Percentiles rank a stretch among this genome's conserved stretches.
phyloP scores from a whole-genome alignment of 2,888 invertebrate species.

The Noctua pronuba region DNA sequence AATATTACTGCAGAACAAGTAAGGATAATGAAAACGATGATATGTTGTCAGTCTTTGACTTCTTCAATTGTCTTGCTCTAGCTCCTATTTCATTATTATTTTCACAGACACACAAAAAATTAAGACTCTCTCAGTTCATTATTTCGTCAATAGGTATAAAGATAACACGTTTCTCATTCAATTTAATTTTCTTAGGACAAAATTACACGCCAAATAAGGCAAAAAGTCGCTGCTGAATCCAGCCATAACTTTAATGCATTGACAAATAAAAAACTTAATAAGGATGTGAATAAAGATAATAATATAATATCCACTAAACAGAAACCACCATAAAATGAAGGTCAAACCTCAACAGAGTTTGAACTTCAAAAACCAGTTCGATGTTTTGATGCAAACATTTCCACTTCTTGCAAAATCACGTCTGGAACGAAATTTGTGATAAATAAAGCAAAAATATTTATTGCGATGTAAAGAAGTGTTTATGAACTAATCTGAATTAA shows the following conservation, averaged over 20 bases:
- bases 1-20: not conserved
- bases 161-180: slow-evolving; percentile 25
- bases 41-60: not conserved
- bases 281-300: slow-evolving; percentile 24
- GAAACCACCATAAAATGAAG: slow-evolving; percentile 52
- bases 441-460: slow-evolving; percentile 17
- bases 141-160: slow-evolving; percentile 14
- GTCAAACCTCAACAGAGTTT: slow-evolving; percentile 38
- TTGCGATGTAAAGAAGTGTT: not conserved
- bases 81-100: not conserved
- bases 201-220: slow-evolving; percentile 36
- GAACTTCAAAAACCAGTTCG: slow-evolving; percentile 62
- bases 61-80: not conserved
- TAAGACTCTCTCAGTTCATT: not conserved
- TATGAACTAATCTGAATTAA: slow-evolving; percentile 25
- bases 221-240: slow-evolving; percentile 15
- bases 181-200: slow-evolving; percentile 10
- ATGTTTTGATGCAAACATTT: slow-evolving; percentile 56
- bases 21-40: not conserved
- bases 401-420: slow-evolving; percentile 26
- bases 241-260: slow-evolving; percentile 41
- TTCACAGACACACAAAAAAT: not conserved
- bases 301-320: slow-evolving; percentile 13
- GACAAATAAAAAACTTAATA: slow-evolving; percentile 45
- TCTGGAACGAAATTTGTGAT: slow-evolving; percentile 6